Conservation (phyloP, 2,797 vertebrate species). For the Malacoraja senta region DNA sequence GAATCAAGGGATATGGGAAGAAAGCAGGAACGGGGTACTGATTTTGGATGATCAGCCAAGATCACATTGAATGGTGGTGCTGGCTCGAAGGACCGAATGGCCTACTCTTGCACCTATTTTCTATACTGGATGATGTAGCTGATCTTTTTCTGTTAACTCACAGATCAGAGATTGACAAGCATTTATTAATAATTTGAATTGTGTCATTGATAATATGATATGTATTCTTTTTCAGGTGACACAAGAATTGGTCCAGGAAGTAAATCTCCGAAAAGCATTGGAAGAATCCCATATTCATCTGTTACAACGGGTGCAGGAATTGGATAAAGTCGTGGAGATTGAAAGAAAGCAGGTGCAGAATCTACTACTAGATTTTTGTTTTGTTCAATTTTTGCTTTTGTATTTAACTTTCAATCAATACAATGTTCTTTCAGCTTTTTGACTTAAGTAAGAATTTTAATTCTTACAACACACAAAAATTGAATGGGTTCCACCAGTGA, state of each 20-base stretch:
- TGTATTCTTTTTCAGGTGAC: constrained; percentile 51
- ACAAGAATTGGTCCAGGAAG: constrained; percentile 54
- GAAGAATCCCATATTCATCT: constrained; percentile 56
- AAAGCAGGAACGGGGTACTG: too few relatives aligned
- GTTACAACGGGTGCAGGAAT: constrained; percentile 55
- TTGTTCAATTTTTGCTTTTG: neutral
- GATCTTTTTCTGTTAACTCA: too few relatives aligned
- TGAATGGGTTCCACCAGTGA: too few relatives aligned
- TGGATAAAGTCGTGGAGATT: constrained; percentile 55
- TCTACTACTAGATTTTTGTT: neutral
- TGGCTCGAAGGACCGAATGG: too few relatives aligned
- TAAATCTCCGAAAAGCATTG: constrained; percentile 48
- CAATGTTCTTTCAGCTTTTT: neutral
- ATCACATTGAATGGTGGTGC: too few relatives aligned
- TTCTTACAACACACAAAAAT: too few relatives aligned
- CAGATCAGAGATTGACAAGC: neutral
- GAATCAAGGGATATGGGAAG: too few relatives aligned
- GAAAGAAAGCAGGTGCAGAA: constrained; percentile 57
- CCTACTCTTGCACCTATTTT: too few relatives aligned
- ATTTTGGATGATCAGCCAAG: too few relatives aligned
- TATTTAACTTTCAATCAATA: neutral
- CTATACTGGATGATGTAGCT: too few relatives aligned
- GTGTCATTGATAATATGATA: neutral
- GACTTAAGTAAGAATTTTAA: neutral
- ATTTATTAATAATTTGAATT: neutral